Percentiles rank a stretch among this genome's conserved stretches.
phyloP scores from a whole-genome alignment of 2,888 invertebrate species.

The Papilio protenor region DNA sequence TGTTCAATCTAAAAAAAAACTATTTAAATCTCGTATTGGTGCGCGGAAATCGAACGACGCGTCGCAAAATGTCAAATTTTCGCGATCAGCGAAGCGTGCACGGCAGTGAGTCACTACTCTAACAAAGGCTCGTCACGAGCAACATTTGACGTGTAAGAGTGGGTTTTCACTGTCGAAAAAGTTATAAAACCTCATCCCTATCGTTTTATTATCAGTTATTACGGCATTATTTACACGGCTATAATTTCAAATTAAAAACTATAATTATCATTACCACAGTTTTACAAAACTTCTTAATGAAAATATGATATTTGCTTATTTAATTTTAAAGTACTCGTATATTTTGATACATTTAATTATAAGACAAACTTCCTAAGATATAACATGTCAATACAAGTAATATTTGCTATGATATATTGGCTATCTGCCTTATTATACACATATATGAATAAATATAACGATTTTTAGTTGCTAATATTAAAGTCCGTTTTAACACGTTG shows the following conservation, averaged over 20 bases:
- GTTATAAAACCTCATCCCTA: too few species aligned
- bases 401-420: slow-evolving; percentile 9
- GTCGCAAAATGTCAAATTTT: slow-evolving; percentile 71
- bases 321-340: too few species aligned
- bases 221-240: too few species aligned
- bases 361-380: background rate
- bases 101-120: slow-evolving; percentile 66
- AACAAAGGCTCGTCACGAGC: slow-evolving; percentile 59
- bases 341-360: background rate
- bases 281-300: too few species aligned
- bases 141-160: slow-evolving; percentile 56
- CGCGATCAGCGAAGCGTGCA: slow-evolving; percentile 76
- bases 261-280: too few species aligned
- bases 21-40: background rate
- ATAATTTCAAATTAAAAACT: too few species aligned
- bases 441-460: slow-evolving; percentile 55
- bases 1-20: background rate
- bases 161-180: background rate
- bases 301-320: too few species aligned
- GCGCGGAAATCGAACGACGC: slow-evolving; percentile 23
- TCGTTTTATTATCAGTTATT: too few species aligned
- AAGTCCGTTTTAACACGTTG: slow-evolving; percentile 68
- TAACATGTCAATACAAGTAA: background rate
- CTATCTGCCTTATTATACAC: slow-evolving; percentile 10
- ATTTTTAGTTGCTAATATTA: slow-evolving; percentile 62